Percentiles rank a stretch among this genome's conserved stretches.
phyloP scores from a whole-genome alignment of 2,113 vertebrate genomes.

The Phycodurus eques region DNA sequence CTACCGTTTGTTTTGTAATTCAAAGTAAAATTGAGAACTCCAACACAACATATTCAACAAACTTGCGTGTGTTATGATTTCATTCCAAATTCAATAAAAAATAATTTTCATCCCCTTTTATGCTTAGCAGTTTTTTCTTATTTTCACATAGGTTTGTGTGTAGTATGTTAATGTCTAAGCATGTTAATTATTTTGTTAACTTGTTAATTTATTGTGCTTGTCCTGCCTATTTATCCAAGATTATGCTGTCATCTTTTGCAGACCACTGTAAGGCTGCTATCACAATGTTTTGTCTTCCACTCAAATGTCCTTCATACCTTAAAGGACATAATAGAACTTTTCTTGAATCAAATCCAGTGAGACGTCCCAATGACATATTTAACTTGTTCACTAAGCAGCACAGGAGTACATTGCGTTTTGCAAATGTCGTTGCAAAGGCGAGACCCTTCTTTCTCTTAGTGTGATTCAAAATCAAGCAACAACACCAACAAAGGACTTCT shows the following conservation, averaged over 20 bases:
- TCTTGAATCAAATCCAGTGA: neutral
- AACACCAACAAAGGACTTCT: slow-evolving; percentile 19
- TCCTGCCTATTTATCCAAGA: neutral
- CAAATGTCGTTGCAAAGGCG: slow-evolving; percentile 9
- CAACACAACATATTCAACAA: neutral
- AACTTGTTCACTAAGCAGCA: neutral
- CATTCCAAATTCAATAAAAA: no score
- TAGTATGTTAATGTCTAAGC: no score
- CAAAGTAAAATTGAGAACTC: no score
- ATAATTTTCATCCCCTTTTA: no score
- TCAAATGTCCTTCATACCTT: neutral
- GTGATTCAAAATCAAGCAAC: slow-evolving; percentile 30
- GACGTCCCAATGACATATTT: slow-evolving; percentile 5
- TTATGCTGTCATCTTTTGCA: neutral
- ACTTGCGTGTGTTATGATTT: neutral
- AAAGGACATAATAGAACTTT: neutral
- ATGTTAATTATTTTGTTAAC: no score
- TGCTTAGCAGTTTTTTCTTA: no score
- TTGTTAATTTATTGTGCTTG: no score
- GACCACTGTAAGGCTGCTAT: neutral
- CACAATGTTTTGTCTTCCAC: neutral
- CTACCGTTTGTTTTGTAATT: neutral
- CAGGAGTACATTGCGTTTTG: neutral
- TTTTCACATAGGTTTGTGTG: neutral
- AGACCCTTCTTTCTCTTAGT: slow-evolving; percentile 12